Base-by-base conservation (phyloP, 2,888 invertebrate species). In the Cordylochernes scorpioides region DNA sequence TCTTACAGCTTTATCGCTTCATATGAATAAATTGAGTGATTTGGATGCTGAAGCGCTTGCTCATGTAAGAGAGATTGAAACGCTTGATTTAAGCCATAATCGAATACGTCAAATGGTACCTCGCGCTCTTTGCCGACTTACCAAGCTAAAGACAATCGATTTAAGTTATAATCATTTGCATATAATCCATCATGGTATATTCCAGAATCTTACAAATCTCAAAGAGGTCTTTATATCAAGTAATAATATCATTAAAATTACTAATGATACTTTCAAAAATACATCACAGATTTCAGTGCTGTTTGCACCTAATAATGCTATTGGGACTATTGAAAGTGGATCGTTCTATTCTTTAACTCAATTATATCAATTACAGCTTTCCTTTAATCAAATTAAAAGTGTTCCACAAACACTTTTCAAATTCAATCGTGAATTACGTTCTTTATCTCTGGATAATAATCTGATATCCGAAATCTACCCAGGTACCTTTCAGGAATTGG, bases 151-250 rank as follows among this genome's bases (percentile, higher is more conserved):
- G 37, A 74, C 74, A 0, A 67, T 82, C 44, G 82, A 84, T 52
- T 55, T 82, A 41, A 75, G 74, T 47, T 71, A 77, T 51, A 84
- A 84, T 54, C 82, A 82, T 50, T 64, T 84, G 28, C 80, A 80
- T 52, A 66, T 70, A 41, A 69, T 84, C 10, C 40, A 42, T 12
- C 64, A 67, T 38, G 75, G 75, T 2, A 67, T 80, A 1, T 80
- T 84, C 53, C 66, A 71, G 22, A 67, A 70, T 47, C 57, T 82
- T 28, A 69, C 68, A 1, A 68, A 72, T 36, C 57, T 84, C 15
- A 64, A 68, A 28, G 82, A 84, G 53, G 58, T 82, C 34, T 77
- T 77, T 49, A 58, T 82, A 12, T 71, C 73, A 2, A 78, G 78
- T 53, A 84, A 84, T 50, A 82, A 82, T 51, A 72, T 84, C 34